Evolutionary conservation across 1,140 invertebrate species (phyloP).

Genomic region (Campodea augens): DNA sequence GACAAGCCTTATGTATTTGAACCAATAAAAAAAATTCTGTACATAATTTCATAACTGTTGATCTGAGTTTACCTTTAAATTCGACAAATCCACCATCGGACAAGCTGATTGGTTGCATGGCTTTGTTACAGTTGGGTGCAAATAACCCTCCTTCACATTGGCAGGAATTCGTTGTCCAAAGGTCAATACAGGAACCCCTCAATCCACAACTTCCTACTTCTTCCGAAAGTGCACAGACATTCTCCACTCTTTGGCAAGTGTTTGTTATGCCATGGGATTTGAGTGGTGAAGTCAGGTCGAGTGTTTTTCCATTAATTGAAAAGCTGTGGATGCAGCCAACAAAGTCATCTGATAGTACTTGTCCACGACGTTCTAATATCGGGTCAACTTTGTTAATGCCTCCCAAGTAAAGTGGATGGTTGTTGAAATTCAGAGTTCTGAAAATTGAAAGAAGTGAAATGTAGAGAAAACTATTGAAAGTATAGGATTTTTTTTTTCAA

Average conservation of each 20-base stretch:
- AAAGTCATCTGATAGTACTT: slow-evolving; percentile 77
- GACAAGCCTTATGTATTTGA: too few relatives aligned
- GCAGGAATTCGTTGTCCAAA: slow-evolving; percentile 41
- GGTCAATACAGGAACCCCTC: slow-evolving; percentile 52
- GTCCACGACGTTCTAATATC: slow-evolving; percentile 62
- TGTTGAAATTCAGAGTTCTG: slow-evolving; percentile 83
- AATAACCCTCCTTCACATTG: slow-evolving; percentile 43
- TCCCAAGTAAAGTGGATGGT: slow-evolving; percentile 64
- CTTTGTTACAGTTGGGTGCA: slow-evolving; percentile 55
- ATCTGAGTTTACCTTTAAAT: too few relatives aligned
- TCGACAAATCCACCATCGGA: slow-evolving; percentile 54
- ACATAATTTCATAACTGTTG: too few relatives aligned
- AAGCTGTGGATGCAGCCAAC: slow-evolving; percentile 83
- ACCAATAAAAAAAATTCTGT: too few relatives aligned
- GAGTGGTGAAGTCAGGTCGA: slow-evolving; percentile 60
- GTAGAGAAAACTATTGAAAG: not conserved
- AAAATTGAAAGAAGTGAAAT: slow-evolving; percentile 21
- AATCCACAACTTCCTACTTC: too few relatives aligned
- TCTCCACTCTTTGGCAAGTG: too few relatives aligned
- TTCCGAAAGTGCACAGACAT: too few relatives aligned
- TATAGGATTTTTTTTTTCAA: too few relatives aligned
- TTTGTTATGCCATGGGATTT: slow-evolving; percentile 42
- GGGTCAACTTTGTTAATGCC: slow-evolving; percentile 65
- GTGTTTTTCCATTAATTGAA: slow-evolving; percentile 55
- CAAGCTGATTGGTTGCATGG: slow-evolving; percentile 58